Base-by-base conservation (phyloP, 2,888 invertebrate species). In the Dyspetes luteomarginatus region DNA sequence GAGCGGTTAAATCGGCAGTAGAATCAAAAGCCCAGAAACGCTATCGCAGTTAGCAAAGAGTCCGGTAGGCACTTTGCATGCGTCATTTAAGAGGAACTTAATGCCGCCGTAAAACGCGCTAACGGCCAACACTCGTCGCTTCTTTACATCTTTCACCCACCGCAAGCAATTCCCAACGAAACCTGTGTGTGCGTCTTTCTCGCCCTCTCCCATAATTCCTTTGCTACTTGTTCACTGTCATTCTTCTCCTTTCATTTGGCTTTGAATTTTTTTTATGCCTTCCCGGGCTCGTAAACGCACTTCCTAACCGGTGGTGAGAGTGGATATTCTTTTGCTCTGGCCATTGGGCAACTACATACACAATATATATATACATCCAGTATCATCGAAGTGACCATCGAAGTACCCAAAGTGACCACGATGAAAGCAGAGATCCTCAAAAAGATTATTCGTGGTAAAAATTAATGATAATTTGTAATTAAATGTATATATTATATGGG, bases 81-180 rank as follows among this genome's bases (percentile, higher is more conserved):
- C 86, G 86, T 88, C 88, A 87, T 89, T 89, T 86, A 85, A 88
- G 86, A 85, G 87, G 76, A 86, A 86, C 87, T 89, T 89, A 89
- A 89, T 88, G 87, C 86, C 83, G 86, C 86, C 87, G 86, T 89
- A 89, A 89, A 89, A 87, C 82, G 80, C 85, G 85, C 86, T 84
- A 88, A 89, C 86, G 85, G 85, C 86, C 84, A 82, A 82, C 83
- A 83, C 85, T 84, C 84, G 81, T 78, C 81, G 73, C 73, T 52
- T 56, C 78, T 60, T 74, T 72, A 55, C 64, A 52, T 69, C 79
- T 74, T 58, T 74, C 78, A 75, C 65, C 78, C 65, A 62, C 26
- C 30, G 28, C 58, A 55, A 72, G 62, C 62, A 56, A 72, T 68
- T 50, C 77, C 69, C 74, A 56, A 52, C 58, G 74, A 65, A 48